A percentile compares a stretch with the other conserved stretches of the same genome.
Conservation (phyloP, 1,140 invertebrate species). For the Chironomus tepperi region DNA sequence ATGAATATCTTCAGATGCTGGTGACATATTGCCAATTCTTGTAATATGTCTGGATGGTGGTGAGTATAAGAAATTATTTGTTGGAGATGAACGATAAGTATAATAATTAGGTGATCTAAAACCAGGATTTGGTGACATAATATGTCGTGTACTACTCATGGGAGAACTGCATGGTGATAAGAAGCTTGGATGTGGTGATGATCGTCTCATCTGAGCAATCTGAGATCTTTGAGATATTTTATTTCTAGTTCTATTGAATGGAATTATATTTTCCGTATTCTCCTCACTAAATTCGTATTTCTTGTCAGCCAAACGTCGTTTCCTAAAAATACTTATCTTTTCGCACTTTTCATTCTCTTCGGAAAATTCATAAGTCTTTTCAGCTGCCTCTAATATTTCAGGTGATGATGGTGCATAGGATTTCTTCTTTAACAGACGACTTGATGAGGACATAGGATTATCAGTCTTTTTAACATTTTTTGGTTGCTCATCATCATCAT, state of each 20-base stretch:
- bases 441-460: background rate
- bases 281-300: slow-evolving; percentile 86
- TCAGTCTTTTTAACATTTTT: slow-evolving; percentile 15
- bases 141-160: slow-evolving; percentile 29
- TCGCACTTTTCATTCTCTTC: slow-evolving; percentile 74
- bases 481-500: background rate
- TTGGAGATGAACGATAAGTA: slow-evolving; percentile 8
- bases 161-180: slow-evolving; percentile 38
- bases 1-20: background rate
- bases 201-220: slow-evolving; percentile 26
- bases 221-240: slow-evolving; percentile 28
- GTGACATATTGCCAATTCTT: background rate
- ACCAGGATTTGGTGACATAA: slow-evolving; percentile 35
- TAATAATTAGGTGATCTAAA: slow-evolving; percentile 8
- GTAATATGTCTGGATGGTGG: background rate
- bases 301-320: slow-evolving; percentile 75
- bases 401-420: background rate
- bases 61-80: background rate
- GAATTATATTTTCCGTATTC: slow-evolving; percentile 74
- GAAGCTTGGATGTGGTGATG: slow-evolving; percentile 34
- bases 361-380: slow-evolving; percentile 74
- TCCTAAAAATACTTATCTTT: slow-evolving; percentile 71
- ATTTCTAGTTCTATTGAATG: slow-evolving; percentile 49
- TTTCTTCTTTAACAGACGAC: background rate
- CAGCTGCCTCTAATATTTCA: slow-evolving; percentile 31